Evolutionary conservation across 1,140 invertebrate genomes (phyloP).

Genomic region (Aphelinus certus): DNA sequence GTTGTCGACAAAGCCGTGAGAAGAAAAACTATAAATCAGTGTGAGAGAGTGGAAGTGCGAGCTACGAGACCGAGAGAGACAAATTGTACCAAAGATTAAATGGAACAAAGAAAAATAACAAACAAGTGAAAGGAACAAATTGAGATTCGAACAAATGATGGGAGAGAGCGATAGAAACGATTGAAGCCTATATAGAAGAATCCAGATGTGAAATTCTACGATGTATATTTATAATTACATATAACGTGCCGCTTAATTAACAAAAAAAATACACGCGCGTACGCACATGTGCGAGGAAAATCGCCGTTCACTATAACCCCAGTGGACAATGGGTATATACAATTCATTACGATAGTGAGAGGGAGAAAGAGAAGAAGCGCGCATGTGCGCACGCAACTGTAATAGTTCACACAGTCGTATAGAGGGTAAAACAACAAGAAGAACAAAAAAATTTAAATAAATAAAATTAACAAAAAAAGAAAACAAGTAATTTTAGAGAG

Average conservation of each 20-base stretch:
- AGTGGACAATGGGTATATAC: not conserved
- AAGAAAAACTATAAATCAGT: not conserved
- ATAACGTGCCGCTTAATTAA: slow-evolving; percentile 52
- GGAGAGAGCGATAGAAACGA: slow-evolving; percentile 2
- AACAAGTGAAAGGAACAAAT: too few species aligned
- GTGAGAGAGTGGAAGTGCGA: slow-evolving; percentile 10
- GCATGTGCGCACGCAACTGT: slow-evolving; percentile 30
- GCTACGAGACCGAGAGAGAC: not conserved
- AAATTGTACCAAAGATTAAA: not conserved
- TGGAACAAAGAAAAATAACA: not conserved
- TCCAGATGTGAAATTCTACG: slow-evolving; percentile 35
- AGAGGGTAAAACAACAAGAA: slow-evolving; percentile 46
- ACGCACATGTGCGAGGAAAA: slow-evolving; percentile 27
- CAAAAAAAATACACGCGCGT: slow-evolving; percentile 31
- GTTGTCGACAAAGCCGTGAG: too few species aligned
- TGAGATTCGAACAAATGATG: not conserved
- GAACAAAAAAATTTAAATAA: slow-evolving; percentile 28
- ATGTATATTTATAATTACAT: slow-evolving; percentile 47
- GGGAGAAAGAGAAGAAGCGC: too few species aligned
- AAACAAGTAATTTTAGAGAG: slow-evolving; percentile 38
- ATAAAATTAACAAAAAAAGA: slow-evolving; percentile 27
- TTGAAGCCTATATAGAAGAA: slow-evolving; percentile 6
- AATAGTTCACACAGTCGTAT: slow-evolving; percentile 52
- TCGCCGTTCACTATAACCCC: too few species aligned
- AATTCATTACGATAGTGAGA: too few species aligned